Percentiles rank a stretch among this genome's conserved stretches.
Evolutionary conservation across 2,113 vertebrate species (phyloP).

Genomic region (Poecile atricapillus): DNA sequence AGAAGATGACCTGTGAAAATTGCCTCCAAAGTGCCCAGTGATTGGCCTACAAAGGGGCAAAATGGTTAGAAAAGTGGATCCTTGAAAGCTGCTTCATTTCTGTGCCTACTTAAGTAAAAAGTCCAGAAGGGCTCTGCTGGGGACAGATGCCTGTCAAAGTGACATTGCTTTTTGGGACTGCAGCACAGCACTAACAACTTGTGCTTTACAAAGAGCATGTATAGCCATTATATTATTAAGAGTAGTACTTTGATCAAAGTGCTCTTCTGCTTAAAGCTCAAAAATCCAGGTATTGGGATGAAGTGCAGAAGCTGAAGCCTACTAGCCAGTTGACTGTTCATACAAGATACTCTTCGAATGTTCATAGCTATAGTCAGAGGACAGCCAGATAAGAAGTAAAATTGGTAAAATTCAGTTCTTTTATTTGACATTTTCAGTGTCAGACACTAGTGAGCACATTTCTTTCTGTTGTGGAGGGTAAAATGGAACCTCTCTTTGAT

Average conservation of each 20-base stretch:
- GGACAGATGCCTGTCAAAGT: background rate
- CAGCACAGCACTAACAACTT: background rate
- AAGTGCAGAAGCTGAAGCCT: background rate
- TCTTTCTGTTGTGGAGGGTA: background rate
- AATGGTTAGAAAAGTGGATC: background rate
- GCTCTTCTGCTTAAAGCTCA: background rate
- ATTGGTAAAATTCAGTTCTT: background rate
- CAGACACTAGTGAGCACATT: background rate
- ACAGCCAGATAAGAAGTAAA: background rate
- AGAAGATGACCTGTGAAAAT: background rate
- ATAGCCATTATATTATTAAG: background rate
- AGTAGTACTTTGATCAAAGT: background rate
- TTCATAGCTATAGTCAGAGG: background rate
- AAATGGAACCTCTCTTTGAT: constrained; percentile 10
- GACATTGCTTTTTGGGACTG: background rate
- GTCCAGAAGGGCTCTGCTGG: background rate
- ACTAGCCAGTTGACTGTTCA: background rate
- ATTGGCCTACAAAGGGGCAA: background rate
- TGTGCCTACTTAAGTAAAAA: background rate
- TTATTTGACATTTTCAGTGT: background rate
- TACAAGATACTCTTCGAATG: background rate
- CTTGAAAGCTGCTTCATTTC: background rate
- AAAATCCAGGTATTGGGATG: background rate
- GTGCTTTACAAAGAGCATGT: background rate
- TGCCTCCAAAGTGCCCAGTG: background rate